Base-by-base conservation (phyloP, 2,113 vertebrate genomes). In the Sylvia atricapilla region DNA sequence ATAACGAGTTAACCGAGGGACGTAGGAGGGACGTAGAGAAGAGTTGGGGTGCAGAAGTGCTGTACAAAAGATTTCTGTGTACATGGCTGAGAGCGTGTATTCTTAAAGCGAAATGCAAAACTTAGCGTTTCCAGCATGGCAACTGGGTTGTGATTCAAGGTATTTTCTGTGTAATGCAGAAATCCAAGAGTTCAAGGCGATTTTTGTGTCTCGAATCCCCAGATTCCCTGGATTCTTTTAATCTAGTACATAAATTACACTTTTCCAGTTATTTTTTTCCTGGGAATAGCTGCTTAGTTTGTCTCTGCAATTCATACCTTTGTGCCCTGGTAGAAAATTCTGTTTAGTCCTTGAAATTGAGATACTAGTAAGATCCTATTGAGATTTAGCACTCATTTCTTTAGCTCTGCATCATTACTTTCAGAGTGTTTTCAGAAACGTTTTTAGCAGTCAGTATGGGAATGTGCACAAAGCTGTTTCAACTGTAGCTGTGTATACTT, bases 41-140 rank as follows among this genome's bases (percentile, higher is more conserved):
- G 96, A 97, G 91, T 96, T 95, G 95, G 96, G 95, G 95, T 96
- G 93, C 96, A 96, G 94, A 93, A 95, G 93, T 90, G 84, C 91
- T 68, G 94, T 87, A 96, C 95, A 96, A 97, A 96, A 94, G 94
- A 96, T 95, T 95, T 91, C 91, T 96, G 91, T 95, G 91, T 97
- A 87, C 91, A 85, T 69, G 93, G 89, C 89, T 87, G 89, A 62
- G 84, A 91, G 82, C 79, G 23, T 77, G 88, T 37, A 91, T 90
- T 74, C 96, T 97, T 97, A 97, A 97, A 97, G 96, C 84, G 94
- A 96, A 96, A 97, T 89, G 85, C 94, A 94, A 94, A 97, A 96
- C 86, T 95, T 93, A 87, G 43, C 39, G 7, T 94, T 94, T 92
- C 89, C 84, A 96, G 91, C 84, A 94, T 95, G 78, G 93, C 89